Base-by-base conservation (phyloP, 1,140 invertebrate genomes). In the Diachasmimorpha longicaudata region DNA sequence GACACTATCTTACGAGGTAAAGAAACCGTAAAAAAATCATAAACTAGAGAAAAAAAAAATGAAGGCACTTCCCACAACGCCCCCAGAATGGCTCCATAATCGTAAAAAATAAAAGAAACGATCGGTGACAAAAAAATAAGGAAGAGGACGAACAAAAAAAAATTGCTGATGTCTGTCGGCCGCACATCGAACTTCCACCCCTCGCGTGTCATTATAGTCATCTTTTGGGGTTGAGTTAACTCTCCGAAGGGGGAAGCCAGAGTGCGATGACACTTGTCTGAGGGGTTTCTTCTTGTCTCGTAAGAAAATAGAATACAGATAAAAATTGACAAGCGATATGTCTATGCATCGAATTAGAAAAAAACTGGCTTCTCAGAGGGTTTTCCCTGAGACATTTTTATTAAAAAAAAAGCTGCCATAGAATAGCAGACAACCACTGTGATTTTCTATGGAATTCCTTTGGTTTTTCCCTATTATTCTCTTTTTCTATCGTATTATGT, bases 1-100 rank as follows among this genome's bases (percentile, higher is more conserved):
- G 74, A 92, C 93, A 74, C 88, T 93, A 76, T 94, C 93, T 63
- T 94, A 94, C 87, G 94, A 95, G 92, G 94, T 94, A 83, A 91
- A 88, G 78, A 81, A 69, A 14, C 16, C 13, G 19, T 25, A 68
- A 63, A 63, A 63, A 14, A 31, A 63, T 25, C 23, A 70, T 44
- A 39, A 55, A 42, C 13, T 14, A 73, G 23, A 71, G 21, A 70
- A 66, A 75, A 74, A 66, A 75, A 74, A 63, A 46, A 44, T 5
- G 13, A 42, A 67, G 42, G 46, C 23, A 25, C 21, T 14, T 31
- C 58, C 58, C 21, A 31, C 21, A 66, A 25, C 21, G 36, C 23
- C 58, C 23, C 16, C 0, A 37, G 25, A 25, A 19, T 6, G 52
- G 13, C 63, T 16, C 42, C 31, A 55, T 69, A 68, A 68, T 52